A percentile compares a stretch with the other conserved stretches of the same genome.
phyloP scores from a whole-genome alignment of 2,113 vertebrate genomes.

The Oncorhynchus kisutch region DNA sequence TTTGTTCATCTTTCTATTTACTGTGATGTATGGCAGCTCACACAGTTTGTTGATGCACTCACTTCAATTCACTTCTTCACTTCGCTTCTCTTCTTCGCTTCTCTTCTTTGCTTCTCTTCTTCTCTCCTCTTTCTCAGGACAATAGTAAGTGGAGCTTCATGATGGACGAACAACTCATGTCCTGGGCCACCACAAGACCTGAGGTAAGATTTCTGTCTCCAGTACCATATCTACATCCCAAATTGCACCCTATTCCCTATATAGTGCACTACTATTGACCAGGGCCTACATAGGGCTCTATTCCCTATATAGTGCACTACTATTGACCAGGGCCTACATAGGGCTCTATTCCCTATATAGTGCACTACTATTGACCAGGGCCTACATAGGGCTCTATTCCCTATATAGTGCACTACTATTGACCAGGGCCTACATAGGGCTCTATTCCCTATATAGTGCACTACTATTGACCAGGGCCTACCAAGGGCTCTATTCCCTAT shows the following conservation, averaged over 20 bases:
- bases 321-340: no score
- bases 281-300: no score
- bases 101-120: neutral
- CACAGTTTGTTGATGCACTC: neutral
- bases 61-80: no score
- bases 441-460: no score
- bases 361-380: no score
- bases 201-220: conserved; percentile 64
- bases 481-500: neutral
- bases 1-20: neutral
- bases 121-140: conserved; percentile 62
- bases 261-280: no score
- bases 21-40: neutral
- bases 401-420: no score
- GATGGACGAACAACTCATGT: conserved; percentile 83
- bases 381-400: no score
- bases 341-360: neutral
- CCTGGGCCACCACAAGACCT: conserved; percentile 77
- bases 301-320: no score
- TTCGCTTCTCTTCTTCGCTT: neutral
- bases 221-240: neutral
- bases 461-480: no score
- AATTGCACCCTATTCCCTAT: neutral
- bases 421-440: no score
- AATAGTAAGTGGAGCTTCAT: conserved; percentile 80